phyloP scores from a whole-genome alignment of 2,113 vertebrate genomes.

The Pygoscelis antarcticus region DNA sequence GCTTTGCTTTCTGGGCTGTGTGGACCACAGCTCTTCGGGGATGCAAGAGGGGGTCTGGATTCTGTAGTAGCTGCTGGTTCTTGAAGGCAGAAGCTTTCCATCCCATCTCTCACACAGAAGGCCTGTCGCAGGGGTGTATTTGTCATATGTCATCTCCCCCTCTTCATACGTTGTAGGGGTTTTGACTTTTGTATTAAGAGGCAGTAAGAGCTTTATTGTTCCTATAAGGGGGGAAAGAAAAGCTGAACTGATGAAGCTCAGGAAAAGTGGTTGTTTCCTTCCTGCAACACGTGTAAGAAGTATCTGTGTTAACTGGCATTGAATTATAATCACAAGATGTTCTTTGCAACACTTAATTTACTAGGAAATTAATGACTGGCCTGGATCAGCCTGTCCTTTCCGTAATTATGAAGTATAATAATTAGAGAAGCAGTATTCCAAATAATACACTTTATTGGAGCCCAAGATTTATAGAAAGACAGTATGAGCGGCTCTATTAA shows the following conservation, averaged over 20 bases:
- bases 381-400: constrained; percentile 2
- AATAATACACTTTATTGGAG: constrained; percentile 18
- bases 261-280: background rate
- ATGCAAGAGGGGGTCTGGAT: background rate
- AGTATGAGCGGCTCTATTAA: background rate
- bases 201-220: background rate
- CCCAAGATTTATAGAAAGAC: background rate
- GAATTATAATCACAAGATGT: constrained; percentile 37
- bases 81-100: background rate
- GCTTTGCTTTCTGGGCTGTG: background rate
- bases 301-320: constrained; percentile 8
- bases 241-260: background rate
- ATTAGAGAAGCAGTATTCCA: constrained; percentile 37
- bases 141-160: background rate
- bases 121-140: background rate
- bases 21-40: background rate
- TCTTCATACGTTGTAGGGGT: background rate
- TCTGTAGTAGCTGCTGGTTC: background rate
- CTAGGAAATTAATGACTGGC: constrained; percentile 20
- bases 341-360: constrained; percentile 32
- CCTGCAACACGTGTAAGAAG: background rate
- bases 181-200: background rate
- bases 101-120: background rate
- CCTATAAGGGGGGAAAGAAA: background rate
- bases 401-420: background rate